Evolutionary conservation across 1,140 invertebrate species (phyloP).

Genomic region (Theocolax elegans): DNA sequence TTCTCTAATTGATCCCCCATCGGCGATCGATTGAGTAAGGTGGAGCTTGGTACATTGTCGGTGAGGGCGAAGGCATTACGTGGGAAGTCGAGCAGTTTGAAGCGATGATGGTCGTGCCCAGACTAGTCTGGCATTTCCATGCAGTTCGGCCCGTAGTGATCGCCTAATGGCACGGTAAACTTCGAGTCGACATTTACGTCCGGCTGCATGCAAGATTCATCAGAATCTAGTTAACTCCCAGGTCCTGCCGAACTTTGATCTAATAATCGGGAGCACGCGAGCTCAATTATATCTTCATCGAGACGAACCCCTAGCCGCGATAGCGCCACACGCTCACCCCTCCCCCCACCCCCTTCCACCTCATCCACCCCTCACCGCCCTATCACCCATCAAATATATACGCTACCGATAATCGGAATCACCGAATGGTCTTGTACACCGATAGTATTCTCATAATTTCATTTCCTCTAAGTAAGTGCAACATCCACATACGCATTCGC

Average conservation of each 20-base stretch:
- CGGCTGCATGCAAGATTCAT: constrained; percentile 47
- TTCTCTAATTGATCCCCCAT: constrained; percentile 2
- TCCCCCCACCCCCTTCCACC: not conserved
- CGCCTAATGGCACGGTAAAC: constrained; percentile 39
- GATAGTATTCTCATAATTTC: not conserved
- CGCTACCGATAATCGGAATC: not conserved
- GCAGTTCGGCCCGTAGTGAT: too few species aligned
- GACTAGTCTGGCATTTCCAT: too few species aligned
- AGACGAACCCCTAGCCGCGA: not conserved
- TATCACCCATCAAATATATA: too few species aligned
- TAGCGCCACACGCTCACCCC: not conserved
- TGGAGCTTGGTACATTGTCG: too few species aligned
- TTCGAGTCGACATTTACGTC: constrained; percentile 43
- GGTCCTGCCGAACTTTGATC: constrained; percentile 58
- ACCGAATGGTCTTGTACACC: not conserved
- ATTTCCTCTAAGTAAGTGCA: too few species aligned
- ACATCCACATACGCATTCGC: too few species aligned
- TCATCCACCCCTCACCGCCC: too few species aligned
- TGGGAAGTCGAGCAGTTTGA: not conserved
- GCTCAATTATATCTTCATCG: constrained; percentile 61
- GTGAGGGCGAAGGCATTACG: not conserved
- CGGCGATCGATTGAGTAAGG: constrained; percentile 2
- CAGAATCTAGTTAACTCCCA: constrained; percentile 55
- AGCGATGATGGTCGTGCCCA: too few species aligned
- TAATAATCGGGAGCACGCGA: constrained; percentile 61